These are phyloP conservation scores for Seladonia tumulorum DNA, from an alignment of 2,888 invertebrate species.

Conservation along the genomic window DNA sequence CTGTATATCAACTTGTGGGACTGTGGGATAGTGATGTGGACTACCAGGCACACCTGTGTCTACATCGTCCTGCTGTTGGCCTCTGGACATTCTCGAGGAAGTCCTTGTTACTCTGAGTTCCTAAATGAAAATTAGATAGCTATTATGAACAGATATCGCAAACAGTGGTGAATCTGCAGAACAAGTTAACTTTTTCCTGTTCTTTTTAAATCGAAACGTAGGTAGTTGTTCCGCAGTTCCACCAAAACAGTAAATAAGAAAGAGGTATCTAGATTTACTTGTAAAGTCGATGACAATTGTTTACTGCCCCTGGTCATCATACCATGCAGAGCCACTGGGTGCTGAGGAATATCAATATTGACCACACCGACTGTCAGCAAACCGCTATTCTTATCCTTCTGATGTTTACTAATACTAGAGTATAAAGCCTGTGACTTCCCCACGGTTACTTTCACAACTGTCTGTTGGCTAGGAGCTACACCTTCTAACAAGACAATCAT, in stretches of 20 bases:
- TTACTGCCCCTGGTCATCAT: slow-evolving; percentile 98
- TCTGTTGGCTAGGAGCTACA: slow-evolving; percentile 95
- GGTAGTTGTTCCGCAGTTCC: background rate
- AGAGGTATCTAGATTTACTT: slow-evolving; percentile 85
- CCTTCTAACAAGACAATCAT: slow-evolving; percentile 97
- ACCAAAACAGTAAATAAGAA: background rate
- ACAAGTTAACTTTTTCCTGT: background rate
- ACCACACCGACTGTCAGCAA: slow-evolving; percentile 95
- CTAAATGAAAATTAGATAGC: slow-evolving; percentile 77
- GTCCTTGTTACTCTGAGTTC: slow-evolving; percentile 93
- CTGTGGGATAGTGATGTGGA: slow-evolving; percentile 81
- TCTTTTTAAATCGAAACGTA: slow-evolving; percentile 6
- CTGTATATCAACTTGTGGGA: slow-evolving; percentile 77
- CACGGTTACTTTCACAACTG: slow-evolving; percentile 96
- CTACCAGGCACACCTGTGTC: slow-evolving; percentile 82
- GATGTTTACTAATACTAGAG: slow-evolving; percentile 91
- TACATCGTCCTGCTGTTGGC: slow-evolving; percentile 86
- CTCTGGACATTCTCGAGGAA: slow-evolving; percentile 90
- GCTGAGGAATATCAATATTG: slow-evolving; percentile 98
- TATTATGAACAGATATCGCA: background rate
- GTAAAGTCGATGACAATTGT: slow-evolving; percentile 95
- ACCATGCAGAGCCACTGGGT: slow-evolving; percentile 98
- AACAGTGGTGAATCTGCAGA: background rate
- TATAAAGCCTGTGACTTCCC: slow-evolving; percentile 97
- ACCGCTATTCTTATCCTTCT: slow-evolving; percentile 92